A percentile compares a stretch with the other conserved stretches of the same genome.
Conservation (phyloP, 2,888 invertebrate species). For the Troides helena region DNA sequence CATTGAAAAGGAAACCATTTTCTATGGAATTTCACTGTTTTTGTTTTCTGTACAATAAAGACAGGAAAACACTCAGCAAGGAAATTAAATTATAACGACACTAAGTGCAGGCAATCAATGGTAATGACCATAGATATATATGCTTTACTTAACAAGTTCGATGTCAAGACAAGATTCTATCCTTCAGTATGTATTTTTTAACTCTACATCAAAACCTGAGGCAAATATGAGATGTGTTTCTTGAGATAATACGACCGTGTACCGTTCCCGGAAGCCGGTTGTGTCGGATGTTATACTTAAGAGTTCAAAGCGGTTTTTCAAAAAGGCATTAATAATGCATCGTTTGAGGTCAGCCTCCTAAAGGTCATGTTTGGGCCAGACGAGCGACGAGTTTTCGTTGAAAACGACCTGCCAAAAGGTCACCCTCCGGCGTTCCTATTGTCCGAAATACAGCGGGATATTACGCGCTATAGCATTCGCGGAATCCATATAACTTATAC, state of each 20-base stretch:
- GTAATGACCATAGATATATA: no score
- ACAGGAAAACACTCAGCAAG: no score
- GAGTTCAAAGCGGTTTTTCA: slow-evolving; percentile 38
- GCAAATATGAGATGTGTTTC: background rate
- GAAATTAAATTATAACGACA: no score
- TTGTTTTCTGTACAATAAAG: no score
- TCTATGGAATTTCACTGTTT: background rate
- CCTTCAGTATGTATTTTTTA: no score
- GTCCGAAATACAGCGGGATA: slow-evolving; percentile 44
- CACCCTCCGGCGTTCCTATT: slow-evolving; percentile 51
- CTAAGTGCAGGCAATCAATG: no score
- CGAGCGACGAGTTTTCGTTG: slow-evolving; percentile 49
- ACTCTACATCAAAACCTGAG: no score
- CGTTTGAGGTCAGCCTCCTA: slow-evolving; percentile 50
- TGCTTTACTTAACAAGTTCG: no score
- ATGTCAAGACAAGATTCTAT: no score
- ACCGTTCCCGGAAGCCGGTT: slow-evolving; percentile 25
- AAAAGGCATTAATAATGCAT: slow-evolving; percentile 60
- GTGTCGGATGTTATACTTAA: slow-evolving; percentile 29
- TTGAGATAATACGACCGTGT: background rate
- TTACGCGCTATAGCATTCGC: slow-evolving; percentile 14
- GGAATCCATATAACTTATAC: slow-evolving; percentile 5
- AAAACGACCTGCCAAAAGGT: slow-evolving; percentile 56
- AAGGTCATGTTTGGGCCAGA: slow-evolving; percentile 59
- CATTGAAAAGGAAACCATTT: background rate